These are phyloP conservation scores for Microhierax caerulescens DNA, from an alignment of 2,797 vertebrate genomes.

Conservation along the genomic window DNA sequence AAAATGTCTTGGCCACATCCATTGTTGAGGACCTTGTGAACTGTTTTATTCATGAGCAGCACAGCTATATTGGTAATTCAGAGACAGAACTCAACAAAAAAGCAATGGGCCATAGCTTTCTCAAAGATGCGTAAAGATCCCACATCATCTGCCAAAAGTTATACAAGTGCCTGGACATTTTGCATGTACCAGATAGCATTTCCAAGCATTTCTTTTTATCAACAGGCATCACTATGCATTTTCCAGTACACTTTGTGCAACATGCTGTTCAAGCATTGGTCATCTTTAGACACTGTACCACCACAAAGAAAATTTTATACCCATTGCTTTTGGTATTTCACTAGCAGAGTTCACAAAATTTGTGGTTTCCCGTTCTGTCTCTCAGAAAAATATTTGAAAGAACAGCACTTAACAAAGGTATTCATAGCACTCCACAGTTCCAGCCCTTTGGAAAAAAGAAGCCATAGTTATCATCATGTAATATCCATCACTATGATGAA, in stretches of 20 bases:
- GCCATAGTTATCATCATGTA: not conserved
- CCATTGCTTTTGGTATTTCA: not conserved
- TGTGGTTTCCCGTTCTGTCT: not conserved
- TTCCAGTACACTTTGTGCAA: not conserved
- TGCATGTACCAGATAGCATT: not conserved
- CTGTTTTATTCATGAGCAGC: not conserved
- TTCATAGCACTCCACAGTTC: not conserved
- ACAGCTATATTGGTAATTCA: not conserved
- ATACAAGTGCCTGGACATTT: not conserved
- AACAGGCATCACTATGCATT: not conserved
- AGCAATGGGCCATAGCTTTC: not conserved
- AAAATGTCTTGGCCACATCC: not conserved
- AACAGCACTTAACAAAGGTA: not conserved
- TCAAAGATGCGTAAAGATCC: not conserved
- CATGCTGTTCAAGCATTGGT: not conserved
- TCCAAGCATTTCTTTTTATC: not conserved
- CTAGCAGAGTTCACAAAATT: not conserved
- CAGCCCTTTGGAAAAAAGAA: not conserved
- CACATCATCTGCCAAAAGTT: not conserved
- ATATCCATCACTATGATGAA: not conserved
- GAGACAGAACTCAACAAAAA: not conserved
- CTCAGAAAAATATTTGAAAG: not conserved
- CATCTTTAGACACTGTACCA: not conserved
- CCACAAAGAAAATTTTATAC: not conserved
- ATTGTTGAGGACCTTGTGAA: not conserved